Conservation (phyloP, 2,888 invertebrate species). For the Onthophagus sagittarius region DNA sequence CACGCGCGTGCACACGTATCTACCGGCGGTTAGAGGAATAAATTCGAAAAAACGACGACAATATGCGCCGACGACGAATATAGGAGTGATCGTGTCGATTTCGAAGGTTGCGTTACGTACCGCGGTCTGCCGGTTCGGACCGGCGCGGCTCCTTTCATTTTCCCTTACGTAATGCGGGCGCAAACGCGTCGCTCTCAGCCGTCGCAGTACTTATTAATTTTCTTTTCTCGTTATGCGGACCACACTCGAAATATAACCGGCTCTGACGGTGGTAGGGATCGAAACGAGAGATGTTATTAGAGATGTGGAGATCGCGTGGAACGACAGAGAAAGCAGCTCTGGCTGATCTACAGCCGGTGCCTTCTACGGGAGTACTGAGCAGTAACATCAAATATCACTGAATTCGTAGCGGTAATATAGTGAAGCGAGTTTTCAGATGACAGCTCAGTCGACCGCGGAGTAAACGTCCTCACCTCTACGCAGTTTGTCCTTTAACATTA, state of each 20-base stretch:
- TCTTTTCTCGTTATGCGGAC: not conserved
- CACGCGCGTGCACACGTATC: not conserved
- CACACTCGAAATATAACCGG: not conserved
- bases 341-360: not conserved
- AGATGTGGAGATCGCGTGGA: not conserved
- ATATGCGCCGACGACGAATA: not conserved
- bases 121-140: not conserved
- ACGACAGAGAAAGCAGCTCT: not conserved
- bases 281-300: not conserved
- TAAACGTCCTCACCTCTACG: not conserved
- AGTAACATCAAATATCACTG: constrained; percentile 11
- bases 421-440: not conserved
- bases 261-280: not conserved
- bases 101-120: not conserved
- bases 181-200: not conserved
- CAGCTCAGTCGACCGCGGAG: not conserved
- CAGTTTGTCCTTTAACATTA: not conserved
- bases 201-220: not conserved
- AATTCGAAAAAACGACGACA: not conserved
- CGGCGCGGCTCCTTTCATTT: not conserved
- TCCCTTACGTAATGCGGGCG: not conserved
- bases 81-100: not conserved
- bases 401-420: constrained; percentile 10
- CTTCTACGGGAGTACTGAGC: constrained; percentile 9
- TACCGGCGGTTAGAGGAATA: not conserved